Conservation (phyloP, 2,888 invertebrate genomes). For the Himalopsyche tibetana region DNA sequence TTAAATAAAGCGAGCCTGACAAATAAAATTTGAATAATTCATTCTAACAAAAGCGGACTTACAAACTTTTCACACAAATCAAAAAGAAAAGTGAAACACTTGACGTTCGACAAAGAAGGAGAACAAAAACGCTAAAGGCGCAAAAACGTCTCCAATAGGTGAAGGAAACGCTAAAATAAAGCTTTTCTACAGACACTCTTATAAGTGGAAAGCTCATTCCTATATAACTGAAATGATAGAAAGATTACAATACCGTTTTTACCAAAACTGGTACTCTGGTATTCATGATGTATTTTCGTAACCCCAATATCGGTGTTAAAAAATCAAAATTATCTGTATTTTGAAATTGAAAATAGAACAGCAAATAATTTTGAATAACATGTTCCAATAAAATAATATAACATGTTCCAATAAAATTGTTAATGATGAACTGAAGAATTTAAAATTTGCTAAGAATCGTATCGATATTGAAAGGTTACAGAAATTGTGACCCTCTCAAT, state of each 20-base stretch:
- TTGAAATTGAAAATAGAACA: too few species aligned
- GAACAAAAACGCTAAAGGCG: conserved; percentile 31
- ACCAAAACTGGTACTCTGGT: too few species aligned
- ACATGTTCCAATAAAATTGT: too few species aligned
- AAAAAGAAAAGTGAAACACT: conserved; percentile 43
- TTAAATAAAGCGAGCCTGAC: conserved; percentile 38
- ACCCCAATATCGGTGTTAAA: too few species aligned
- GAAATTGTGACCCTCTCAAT: too few species aligned
- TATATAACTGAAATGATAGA: not conserved
- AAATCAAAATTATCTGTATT: too few species aligned
- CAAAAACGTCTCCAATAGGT: conserved; percentile 39
- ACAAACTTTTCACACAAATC: conserved; percentile 38
- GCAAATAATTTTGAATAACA: too few species aligned
- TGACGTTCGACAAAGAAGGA: conserved; percentile 41
- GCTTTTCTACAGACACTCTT: conserved; percentile 3
- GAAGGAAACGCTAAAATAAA: conserved; percentile 22
- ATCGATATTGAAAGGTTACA: too few species aligned
- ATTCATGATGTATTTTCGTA: too few species aligned
- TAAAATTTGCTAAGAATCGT: too few species aligned
- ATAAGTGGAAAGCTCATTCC: not conserved
- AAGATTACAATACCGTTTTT: not conserved
- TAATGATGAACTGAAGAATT: too few species aligned
- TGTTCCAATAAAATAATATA: too few species aligned
- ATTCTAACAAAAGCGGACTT: conserved; percentile 2
- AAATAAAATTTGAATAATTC: conserved; percentile 42